Base-by-base conservation (phyloP, 2,113 vertebrate genomes). In the Crotalus horridus region DNA sequence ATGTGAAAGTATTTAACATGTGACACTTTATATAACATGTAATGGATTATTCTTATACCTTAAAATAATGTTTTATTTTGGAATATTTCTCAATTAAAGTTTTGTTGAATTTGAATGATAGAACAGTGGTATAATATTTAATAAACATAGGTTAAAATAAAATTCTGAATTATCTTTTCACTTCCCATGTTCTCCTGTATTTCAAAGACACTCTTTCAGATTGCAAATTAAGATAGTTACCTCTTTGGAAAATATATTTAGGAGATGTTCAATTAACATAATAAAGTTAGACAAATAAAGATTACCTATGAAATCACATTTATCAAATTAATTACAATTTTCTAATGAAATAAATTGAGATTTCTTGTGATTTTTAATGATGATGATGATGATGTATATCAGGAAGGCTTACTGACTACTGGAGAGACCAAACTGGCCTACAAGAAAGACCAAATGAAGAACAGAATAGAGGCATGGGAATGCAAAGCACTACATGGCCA, bases 181-280 rank as follows among this genome's bases (percentile, higher is more conserved):
- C 9, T 54, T 33, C 8, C 86, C 58, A 48, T 17, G n/a, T 94
- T 94, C 87, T 54, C 96, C 46, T 87, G 17, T 96, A 94, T 97
- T 95, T 94, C 39, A 96, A 95, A 97, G 94, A 7, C 93, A 95
- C 55, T 81, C 94, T 97, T 97, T 97, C 88, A 96, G 95, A 87
- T 97, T 96, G 96, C 95, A 97, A 97, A 97, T 97, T 96, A 96
- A 93, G 91, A 96, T 92, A 97, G 96, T 97, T 97, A 97, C 1
- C 9, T 95, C 97, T 95, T 96, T 92, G 96, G 95, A 97, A 97
- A 97, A 97, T 95, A 97, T 95, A 95, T 97, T 97, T 97, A 96
- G 92, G 91, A 96, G 94, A 26, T 96, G 95, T 93, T 95, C 93
- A 98, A 97, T 97, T 96, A 97, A 97, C 97, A 95, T 97, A 97